These are phyloP conservation scores for Drosophila gunungcola DNA, from an alignment of 1,140 invertebrate species.

Conservation along the genomic window DNA sequence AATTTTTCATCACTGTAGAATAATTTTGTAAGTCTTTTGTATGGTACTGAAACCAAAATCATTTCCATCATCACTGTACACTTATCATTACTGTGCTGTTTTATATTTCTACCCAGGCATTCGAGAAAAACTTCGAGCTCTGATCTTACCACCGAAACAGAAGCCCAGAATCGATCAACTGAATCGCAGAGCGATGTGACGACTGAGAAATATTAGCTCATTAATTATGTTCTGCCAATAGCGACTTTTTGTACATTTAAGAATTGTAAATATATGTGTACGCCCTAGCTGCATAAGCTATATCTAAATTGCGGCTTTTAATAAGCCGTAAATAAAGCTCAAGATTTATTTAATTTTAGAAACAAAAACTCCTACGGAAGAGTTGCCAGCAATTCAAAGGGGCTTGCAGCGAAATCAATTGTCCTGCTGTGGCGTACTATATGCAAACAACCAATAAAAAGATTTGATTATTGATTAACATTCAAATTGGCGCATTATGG, in stretches of 20 bases:
- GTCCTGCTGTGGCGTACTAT: neutral
- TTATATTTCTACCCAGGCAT: conserved; percentile 39
- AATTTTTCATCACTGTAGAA: no score
- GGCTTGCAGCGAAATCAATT: neutral
- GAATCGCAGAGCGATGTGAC: conserved; percentile 8
- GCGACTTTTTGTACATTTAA: conserved; percentile 14
- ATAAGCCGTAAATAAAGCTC: no score
- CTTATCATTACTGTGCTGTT: conserved; percentile 21
- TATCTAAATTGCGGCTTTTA: neutral
- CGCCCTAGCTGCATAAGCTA: conserved; percentile 14
- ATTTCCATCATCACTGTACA: conserved; percentile 20
- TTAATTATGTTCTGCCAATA: conserved; percentile 18
- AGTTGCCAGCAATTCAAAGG: neutral
- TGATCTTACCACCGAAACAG: conserved; percentile 50
- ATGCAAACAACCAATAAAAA: neutral
- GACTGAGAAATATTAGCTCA: conserved; percentile 50
- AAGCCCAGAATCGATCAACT: conserved; percentile 22
- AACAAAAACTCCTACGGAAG: neutral
- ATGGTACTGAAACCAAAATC: neutral
- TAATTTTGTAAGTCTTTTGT: no score
- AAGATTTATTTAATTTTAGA: conserved; percentile 9
- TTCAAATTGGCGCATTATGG: neutral
- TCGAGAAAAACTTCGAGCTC: conserved; percentile 38
- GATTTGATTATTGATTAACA: neutral
- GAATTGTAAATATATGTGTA: conserved; percentile 26